Base-by-base conservation (phyloP, 2,113 vertebrate genomes). In the Clinocottus analis region DNA sequence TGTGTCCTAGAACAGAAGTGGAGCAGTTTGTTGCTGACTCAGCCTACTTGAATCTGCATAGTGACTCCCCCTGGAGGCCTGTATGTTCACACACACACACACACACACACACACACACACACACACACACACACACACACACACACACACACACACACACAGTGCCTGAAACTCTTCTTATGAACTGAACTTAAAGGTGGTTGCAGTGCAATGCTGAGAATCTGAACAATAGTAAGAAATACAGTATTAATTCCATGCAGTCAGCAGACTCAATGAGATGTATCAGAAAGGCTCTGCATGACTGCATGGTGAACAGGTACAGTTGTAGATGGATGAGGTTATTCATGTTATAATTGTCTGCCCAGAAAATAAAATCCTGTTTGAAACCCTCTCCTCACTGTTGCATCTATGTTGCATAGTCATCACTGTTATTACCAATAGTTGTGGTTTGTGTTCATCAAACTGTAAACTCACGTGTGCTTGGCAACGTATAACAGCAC, bases 11-110 rank as follows among this genome's bases (percentile, higher is more conserved):
- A 31, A 31, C 29, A 31, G 29, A 31, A 31, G 29, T 31, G 29
- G 29, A 31, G 47, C 35, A 68, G 75, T 61, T 58, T 62, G 55
- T 31, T 79, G 84, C 80, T 86, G 84, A 86, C 66, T 86, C 80
- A 83, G 84, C 75, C 45, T 75, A 37, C 51, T 72, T 70, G 23
- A 60, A 41, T 62, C 45, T 75, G 47, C 66, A 75, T 55, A 49
- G 61, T 41, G 39, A 75, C 84, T 68, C 56, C 77, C 77, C 66
- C 80, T 72, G 35, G 23, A 83, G 76, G 66, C 66, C 60, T 66
- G 13, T 27, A 16, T 51, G 49, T 63, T 33, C 72, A 37, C 11
- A 5, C 31, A 5, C 29, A 31, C 29, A 31, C 29, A 31, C 29
- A 31, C 29, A 31, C 29, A 21, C 31, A 6, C 31, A 5, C 31